A percentile compares a stretch with the other conserved stretches of the same genome.
Evolutionary conservation across 92 coral and sea anemone genomes (phyloP).

Genomic region (Porites lobata): DNA sequence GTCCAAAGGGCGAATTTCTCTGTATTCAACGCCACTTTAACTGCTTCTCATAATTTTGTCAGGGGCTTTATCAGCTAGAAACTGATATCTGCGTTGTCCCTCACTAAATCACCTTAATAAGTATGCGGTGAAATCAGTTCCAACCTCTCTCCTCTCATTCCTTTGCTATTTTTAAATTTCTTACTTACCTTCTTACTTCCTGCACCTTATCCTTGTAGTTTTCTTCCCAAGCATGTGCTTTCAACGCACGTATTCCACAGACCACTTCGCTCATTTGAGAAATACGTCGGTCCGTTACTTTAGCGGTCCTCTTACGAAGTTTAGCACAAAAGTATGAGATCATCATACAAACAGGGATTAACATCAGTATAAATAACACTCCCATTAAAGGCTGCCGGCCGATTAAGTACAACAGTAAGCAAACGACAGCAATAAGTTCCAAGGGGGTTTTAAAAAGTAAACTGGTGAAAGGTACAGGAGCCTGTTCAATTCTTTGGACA

Average conservation of each 20-base stretch:
- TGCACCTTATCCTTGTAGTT: constrained; percentile 15
- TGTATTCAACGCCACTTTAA: no score
- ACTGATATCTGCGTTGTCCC: no score
- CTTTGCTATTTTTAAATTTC: no score
- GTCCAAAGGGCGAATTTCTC: no score
- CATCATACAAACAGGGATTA: neutral
- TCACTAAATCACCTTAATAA: no score
- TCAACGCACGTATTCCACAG: constrained; percentile 28
- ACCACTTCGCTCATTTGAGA: constrained; percentile 23
- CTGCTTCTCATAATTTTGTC: no score
- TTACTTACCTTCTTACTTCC: constrained; percentile 25
- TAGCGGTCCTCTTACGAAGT: constrained; percentile 17
- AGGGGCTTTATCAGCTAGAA: no score
- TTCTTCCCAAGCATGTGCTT: constrained; percentile 37
- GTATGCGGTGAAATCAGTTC: no score
- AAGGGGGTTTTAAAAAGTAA: neutral
- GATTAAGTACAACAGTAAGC: constrained; percentile 16
- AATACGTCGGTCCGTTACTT: constrained; percentile 20
- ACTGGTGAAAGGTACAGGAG: neutral
- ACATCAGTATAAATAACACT: neutral
- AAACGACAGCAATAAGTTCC: constrained; percentile 1
- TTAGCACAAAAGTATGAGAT: constrained; percentile 6
- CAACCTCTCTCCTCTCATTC: no score
- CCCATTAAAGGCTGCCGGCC: constrained; percentile 28
- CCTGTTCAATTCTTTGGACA: constrained; percentile 22